Base-by-base conservation (phyloP, 30 jellyfish, hydroid and myxozoan genomes). In the Cassiopea andromeda region DNA sequence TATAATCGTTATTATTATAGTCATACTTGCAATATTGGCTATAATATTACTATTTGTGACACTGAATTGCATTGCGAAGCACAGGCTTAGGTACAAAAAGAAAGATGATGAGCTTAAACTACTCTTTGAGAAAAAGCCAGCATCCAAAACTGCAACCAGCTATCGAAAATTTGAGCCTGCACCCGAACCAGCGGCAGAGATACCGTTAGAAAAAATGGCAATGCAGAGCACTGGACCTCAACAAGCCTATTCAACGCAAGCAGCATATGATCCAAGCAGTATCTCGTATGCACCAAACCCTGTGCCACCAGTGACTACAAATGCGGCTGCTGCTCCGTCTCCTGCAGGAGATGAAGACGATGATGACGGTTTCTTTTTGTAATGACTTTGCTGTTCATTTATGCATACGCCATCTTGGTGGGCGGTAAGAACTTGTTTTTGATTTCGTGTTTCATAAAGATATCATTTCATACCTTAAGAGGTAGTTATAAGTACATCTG, bases 11-110 rank as follows among this genome's bases (percentile, higher is more conserved):
- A 73, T 85, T 16, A 67, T 92, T 64, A 57, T 92, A 10, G 18
- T 81, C 48, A 82, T 92, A n/a, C 84, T 82, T 4, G 90, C 87
- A 12, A 49, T 92, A 67, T 46, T 81, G 45, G 96, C 98, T 1
- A 78, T 92, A 18, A 71, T 81, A 13, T 82, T 92, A 13, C 73
- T 77, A 46, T 82, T 87, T 78, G 74, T 87, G 18, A 79, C 90
- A n/a, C 60, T 85, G 12, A 46, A 83, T 17, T 80, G 92, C 73
- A 88, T 84, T 18, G 89, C 69, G 64, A 81, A 81, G 46, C 58
- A 72, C 77, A 69, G 78, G 19, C 72, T 60, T 9, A 60, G 13
- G 48, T 87, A 77, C 58, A 77, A 59, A 19, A 58, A 44, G 54
- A 87, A 77, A 48, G 94, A 77, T 14, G 48, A 78, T 46, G 59